Percentiles rank a stretch among this genome's conserved stretches.
Evolutionary conservation across 2,888 invertebrate species (phyloP).

Genomic region (Muscina levida): DNA sequence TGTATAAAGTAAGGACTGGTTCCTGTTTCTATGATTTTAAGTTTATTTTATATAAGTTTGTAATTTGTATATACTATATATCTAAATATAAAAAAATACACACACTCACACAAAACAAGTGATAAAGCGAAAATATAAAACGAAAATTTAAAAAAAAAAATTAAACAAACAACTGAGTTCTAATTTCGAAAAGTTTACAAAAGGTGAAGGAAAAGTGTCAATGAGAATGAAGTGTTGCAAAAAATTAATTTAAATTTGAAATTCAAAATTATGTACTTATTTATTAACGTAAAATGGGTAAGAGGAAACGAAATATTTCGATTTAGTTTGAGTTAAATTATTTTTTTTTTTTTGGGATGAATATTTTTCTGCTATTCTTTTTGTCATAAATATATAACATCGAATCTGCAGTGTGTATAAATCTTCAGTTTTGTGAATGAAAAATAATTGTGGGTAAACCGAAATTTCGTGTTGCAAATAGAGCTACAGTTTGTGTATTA

Average conservation of each 20-base stretch:
- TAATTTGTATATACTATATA: conserved; percentile 46
- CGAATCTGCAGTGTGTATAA: too few relatives aligned
- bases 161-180: conserved; percentile 48
- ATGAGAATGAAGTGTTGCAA: conserved; percentile 16
- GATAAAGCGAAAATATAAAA: conserved; percentile 36
- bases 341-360: too few relatives aligned
- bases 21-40: conserved; percentile 61
- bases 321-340: too few relatives aligned
- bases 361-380: too few relatives aligned
- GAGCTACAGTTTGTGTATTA: too few relatives aligned
- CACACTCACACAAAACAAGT: conserved; percentile 27
- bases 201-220: conserved; percentile 15
- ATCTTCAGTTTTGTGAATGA: too few relatives aligned
- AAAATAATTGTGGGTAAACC: too few relatives aligned
- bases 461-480: too few relatives aligned
- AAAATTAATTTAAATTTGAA: not conserved
- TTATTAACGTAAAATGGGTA: too few relatives aligned
- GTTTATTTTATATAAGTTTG: conserved; percentile 42
- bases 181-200: conserved; percentile 8
- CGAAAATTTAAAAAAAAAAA: conserved; percentile 52
- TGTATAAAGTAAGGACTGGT: conserved; percentile 59
- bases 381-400: too few relatives aligned
- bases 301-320: not conserved
- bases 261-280: too few relatives aligned
- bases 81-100: conserved; percentile 45